phyloP scores from a whole-genome alignment of 2,797 vertebrate species.

The Trematomus bernacchii region DNA sequence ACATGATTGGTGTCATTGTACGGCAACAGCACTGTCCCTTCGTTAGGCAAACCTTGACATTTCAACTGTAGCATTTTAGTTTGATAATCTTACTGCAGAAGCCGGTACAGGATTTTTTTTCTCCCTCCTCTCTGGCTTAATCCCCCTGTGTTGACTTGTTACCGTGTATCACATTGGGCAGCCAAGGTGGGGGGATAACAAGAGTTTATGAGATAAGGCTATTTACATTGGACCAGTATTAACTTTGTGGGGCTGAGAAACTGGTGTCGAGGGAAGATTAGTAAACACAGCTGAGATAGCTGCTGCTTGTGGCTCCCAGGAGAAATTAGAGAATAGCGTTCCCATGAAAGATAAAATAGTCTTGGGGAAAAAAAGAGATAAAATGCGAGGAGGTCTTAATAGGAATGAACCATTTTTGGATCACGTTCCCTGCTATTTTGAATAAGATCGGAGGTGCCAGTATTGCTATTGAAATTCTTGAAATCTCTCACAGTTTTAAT shows the following conservation, averaged over 20 bases:
- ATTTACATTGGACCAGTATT: slow-evolving; percentile 83
- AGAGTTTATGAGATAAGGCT: slow-evolving; percentile 83
- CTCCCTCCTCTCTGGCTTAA: slow-evolving; percentile 48
- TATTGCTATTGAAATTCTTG: slow-evolving; percentile 61
- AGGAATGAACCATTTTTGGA: slow-evolving; percentile 60
- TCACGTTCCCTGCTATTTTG: slow-evolving; percentile 55
- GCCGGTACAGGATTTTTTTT: slow-evolving; percentile 16
- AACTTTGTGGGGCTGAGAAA: slow-evolving; percentile 79
- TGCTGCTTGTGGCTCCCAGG: slow-evolving; percentile 76
- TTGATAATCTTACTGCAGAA: slow-evolving; percentile 39
- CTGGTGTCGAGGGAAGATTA: slow-evolving; percentile 81
- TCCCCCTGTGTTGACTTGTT: slow-evolving; percentile 63
- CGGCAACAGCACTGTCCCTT: slow-evolving; percentile 10
- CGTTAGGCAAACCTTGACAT: slow-evolving; percentile 47
- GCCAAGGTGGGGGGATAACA: slow-evolving; percentile 72
- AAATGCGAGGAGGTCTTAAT: slow-evolving; percentile 69
- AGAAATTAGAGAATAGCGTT: slow-evolving; percentile 81
- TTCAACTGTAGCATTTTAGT: slow-evolving; percentile 48
- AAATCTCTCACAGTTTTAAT: slow-evolving; percentile 58
- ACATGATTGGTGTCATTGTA: slow-evolving; percentile 26
- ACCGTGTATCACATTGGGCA: slow-evolving; percentile 65
- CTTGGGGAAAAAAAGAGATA: slow-evolving; percentile 42
- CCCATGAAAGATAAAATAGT: slow-evolving; percentile 68
- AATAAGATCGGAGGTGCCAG: slow-evolving; percentile 53
- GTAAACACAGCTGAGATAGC: slow-evolving; percentile 82